Evolutionary conservation across 2,888 invertebrate species (phyloP).

Genomic region (Lathronympha strigana): DNA sequence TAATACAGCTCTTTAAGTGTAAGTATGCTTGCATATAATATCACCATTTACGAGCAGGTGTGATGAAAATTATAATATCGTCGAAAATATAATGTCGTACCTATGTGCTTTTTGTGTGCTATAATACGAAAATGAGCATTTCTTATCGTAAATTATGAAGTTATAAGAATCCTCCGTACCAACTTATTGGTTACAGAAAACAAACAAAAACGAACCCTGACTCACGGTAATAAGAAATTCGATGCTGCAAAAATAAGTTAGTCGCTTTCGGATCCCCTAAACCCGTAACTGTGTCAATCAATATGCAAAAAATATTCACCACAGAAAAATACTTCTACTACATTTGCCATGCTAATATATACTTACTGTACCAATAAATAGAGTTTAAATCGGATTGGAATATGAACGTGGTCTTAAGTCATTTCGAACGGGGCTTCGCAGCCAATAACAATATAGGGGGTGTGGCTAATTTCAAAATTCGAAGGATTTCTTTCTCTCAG

Average conservation of each 20-base stretch:
- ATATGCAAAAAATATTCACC: constrained; percentile 36
- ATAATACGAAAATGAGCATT: not conserved
- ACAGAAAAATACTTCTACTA: constrained; percentile 16
- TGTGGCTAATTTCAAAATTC: constrained; percentile 78
- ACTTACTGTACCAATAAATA: not conserved
- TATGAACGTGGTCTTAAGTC: constrained; percentile 44
- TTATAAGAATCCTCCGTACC: not conserved
- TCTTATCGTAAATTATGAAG: not conserved
- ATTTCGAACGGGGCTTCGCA: constrained; percentile 50
- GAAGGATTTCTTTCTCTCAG: constrained; percentile 69
- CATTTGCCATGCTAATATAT: constrained; percentile 26
- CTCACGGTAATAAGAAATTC: not conserved
- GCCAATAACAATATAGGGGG: constrained; percentile 77
- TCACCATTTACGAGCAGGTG: not conserved
- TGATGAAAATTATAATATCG: not conserved
- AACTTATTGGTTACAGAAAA: not conserved
- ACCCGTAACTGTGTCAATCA: constrained; percentile 32
- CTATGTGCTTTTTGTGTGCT: too few species aligned
- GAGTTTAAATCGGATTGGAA: constrained; percentile 30
- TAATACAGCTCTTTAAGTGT: too few species aligned
- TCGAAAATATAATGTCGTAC: too few species aligned
- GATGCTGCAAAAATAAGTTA: not conserved
- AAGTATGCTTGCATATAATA: too few species aligned
- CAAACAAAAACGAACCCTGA: constrained; percentile 6
- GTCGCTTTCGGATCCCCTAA: not conserved